A percentile compares a stretch with the other conserved stretches of the same genome.
phyloP scores from a whole-genome alignment of 2,888 invertebrate species.

The Pterobdella sp. region DNA sequence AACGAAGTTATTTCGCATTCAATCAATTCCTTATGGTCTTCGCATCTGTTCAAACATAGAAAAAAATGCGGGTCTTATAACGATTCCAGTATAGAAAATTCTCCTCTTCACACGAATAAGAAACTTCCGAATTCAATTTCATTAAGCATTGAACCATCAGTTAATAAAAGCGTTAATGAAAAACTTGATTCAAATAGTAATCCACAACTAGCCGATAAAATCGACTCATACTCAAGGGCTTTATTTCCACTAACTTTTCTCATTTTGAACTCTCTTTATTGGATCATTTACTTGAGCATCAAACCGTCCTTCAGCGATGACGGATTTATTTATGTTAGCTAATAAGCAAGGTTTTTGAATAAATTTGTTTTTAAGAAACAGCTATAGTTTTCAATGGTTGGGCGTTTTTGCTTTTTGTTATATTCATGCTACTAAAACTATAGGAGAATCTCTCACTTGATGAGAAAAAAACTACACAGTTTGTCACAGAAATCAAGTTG shows the following conservation, averaged over 20 bases:
- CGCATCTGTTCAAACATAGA: background rate
- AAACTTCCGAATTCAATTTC: background rate
- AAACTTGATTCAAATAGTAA: background rate
- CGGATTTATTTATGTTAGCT: background rate
- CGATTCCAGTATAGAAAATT: background rate
- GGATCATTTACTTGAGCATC: conserved; percentile 37
- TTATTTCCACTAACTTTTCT: conserved; percentile 36
- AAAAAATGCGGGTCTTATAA: background rate
- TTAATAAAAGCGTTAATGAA: background rate
- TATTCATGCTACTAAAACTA: no score
- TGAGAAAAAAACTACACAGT: no score
- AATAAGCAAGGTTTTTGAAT: no score
- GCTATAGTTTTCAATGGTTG: no score
- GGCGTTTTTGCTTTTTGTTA: no score
- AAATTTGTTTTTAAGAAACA: no score
- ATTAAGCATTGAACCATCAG: background rate
- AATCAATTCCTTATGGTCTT: background rate
- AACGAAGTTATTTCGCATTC: background rate
- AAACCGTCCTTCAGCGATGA: conserved; percentile 19
- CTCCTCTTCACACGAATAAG: background rate
- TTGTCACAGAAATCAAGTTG: no score
- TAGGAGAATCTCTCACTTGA: no score
- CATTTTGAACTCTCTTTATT: conserved; percentile 36
- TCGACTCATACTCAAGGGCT: conserved; percentile 36
- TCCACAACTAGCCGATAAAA: conserved; percentile 20